Evolutionary conservation across 1,140 invertebrate species (phyloP).

Genomic region (Trachelipus rathkii): DNA sequence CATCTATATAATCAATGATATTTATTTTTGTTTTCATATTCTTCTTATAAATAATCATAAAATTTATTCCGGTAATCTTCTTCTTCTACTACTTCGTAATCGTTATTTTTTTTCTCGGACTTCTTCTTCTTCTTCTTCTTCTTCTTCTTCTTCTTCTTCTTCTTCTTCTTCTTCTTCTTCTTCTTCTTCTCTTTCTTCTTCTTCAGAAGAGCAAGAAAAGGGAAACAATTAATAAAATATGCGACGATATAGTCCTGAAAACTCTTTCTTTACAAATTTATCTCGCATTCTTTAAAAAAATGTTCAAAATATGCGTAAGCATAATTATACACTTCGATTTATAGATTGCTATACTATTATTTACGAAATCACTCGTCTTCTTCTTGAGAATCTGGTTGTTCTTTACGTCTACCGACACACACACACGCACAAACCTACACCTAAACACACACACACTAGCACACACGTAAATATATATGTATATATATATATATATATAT

Average conservation of each 20-base stretch:
- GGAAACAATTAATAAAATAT: too few relatives aligned
- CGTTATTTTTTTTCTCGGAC: too few relatives aligned
- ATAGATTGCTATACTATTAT: conserved; percentile 9
- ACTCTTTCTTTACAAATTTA: too few relatives aligned
- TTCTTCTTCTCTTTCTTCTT: too few relatives aligned
- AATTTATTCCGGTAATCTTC: too few relatives aligned
- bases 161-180: not conserved
- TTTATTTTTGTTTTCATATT: too few relatives aligned
- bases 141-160: not conserved
- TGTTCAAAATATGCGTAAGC: not conserved
- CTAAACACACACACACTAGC: not conserved
- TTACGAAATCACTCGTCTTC: not conserved
- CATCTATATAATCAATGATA: too few relatives aligned
- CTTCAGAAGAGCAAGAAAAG: too few relatives aligned
- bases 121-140: not conserved
- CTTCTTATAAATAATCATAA: too few relatives aligned
- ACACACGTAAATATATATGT: not conserved
- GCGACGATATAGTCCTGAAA: too few relatives aligned
- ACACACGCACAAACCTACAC: not conserved
- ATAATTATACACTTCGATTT: not conserved
- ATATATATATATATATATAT: not conserved
- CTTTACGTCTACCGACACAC: not conserved
- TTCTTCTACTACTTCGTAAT: too few relatives aligned
- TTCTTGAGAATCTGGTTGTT: not conserved
- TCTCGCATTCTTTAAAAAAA: too few relatives aligned